A percentile compares a stretch with the other conserved stretches of the same genome.
phyloP scores from a whole-genome alignment of 1,140 invertebrate genomes.

The Drosophila baimaii region DNA sequence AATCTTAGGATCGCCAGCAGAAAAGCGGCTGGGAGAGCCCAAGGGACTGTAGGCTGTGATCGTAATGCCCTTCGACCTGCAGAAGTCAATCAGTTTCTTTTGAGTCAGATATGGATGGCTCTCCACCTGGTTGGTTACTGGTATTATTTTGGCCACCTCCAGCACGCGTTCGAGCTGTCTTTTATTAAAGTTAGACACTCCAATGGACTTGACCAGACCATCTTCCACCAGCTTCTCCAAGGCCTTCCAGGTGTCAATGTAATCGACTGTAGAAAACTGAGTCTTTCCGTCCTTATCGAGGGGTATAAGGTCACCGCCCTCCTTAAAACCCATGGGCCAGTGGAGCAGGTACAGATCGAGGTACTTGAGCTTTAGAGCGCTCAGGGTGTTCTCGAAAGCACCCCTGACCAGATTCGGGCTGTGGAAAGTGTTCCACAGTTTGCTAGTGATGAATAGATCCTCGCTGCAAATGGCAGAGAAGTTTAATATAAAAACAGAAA shows the following conservation, averaged over 20 bases:
- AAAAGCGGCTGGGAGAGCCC: slow-evolving; percentile 87
- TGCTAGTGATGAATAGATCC: slow-evolving; percentile 90
- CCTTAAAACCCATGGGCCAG: slow-evolving; percentile 90
- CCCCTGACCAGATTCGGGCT: slow-evolving; percentile 86
- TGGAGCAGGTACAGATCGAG: slow-evolving; percentile 92
- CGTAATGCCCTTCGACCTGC: slow-evolving; percentile 87
- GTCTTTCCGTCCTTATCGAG: slow-evolving; percentile 87
- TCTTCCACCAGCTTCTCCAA: slow-evolving; percentile 90
- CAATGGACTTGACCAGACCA: slow-evolving; percentile 90
- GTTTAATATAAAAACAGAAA: background rate
- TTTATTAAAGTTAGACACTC: slow-evolving; percentile 93
- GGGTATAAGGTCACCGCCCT: slow-evolving; percentile 78
- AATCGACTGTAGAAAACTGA: slow-evolving; percentile 88
- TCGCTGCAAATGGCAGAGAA: slow-evolving; percentile 83
- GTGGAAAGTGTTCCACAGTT: slow-evolving; percentile 90
- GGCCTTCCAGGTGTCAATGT: slow-evolving; percentile 92
- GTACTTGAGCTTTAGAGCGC: slow-evolving; percentile 88
- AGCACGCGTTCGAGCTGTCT: slow-evolving; percentile 90
- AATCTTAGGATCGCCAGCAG: background rate
- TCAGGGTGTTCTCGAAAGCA: slow-evolving; percentile 86
- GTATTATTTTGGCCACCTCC: slow-evolving; percentile 88
- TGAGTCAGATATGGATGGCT: slow-evolving; percentile 91
- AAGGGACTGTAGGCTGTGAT: slow-evolving; percentile 92
- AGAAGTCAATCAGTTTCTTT: slow-evolving; percentile 88
- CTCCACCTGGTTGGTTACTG: slow-evolving; percentile 91